A percentile compares a stretch with the other conserved stretches of the same genome.
These are phyloP conservation scores for Stichodactyla helianthus DNA, from an alignment of 64 coral and sea anemone species.

Conservation along the genomic window DNA sequence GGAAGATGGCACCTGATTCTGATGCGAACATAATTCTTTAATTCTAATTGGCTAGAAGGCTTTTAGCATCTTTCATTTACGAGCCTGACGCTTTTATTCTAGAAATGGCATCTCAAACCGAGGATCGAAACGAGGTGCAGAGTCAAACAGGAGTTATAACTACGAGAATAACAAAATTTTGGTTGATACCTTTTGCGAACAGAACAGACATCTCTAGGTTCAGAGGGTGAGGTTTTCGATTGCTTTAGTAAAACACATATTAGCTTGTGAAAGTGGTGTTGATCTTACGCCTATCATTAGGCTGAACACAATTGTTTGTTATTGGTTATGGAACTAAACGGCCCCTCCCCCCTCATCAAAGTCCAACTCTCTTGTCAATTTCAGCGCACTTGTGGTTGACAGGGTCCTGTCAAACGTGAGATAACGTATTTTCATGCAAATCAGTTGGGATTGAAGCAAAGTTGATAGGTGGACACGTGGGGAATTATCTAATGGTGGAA, in stretches of 20 bases:
- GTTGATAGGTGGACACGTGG: constrained; percentile 69
- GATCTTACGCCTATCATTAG: constrained; percentile 44
- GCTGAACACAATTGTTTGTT: constrained; percentile 49
- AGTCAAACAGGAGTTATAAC: too few species aligned
- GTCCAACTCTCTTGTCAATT: constrained; percentile 50
- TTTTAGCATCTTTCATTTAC: constrained; percentile 1
- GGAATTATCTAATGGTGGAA: constrained; percentile 35
- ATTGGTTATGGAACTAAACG: constrained; percentile 50
- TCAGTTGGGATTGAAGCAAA: constrained; percentile 21
- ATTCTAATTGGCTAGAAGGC: background rate
- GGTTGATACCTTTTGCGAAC: too few species aligned
- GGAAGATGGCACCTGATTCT: constrained; percentile 12
- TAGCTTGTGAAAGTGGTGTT: constrained; percentile 11
- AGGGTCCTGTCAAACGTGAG: constrained; percentile 31
- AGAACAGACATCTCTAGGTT: too few species aligned
- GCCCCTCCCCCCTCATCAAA: constrained; percentile 66
- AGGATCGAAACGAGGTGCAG: background rate
- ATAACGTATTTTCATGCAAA: constrained; percentile 68
- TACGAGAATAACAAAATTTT: too few species aligned
- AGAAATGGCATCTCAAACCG: background rate
- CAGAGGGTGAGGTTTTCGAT: too few species aligned
- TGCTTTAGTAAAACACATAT: too few species aligned
- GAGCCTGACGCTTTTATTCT: background rate
- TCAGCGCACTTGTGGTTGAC: constrained; percentile 41
- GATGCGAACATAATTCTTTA: background rate